Percentiles rank a stretch among this genome's conserved stretches.
Evolutionary conservation across 2,888 invertebrate genomes (phyloP).

Genomic region (Andrena minutula): DNA sequence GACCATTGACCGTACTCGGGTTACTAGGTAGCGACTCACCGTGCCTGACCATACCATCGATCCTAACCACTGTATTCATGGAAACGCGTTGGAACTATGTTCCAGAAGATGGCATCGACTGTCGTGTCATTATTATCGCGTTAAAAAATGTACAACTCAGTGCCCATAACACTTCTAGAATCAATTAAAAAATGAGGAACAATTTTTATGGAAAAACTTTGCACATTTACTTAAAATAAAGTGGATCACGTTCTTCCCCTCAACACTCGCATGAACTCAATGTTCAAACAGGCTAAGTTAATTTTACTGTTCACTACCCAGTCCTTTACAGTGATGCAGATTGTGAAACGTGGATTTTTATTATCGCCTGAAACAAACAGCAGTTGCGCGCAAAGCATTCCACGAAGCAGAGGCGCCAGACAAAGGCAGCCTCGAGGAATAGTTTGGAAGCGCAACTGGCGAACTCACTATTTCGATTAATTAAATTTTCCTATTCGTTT

Average conservation of each 20-base stretch:
- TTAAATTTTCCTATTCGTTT: constrained; percentile 39
- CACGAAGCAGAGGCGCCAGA: not conserved
- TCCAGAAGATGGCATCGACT: constrained; percentile 23
- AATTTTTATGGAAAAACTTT: not conserved
- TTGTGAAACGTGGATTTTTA: not conserved
- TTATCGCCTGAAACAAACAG: not conserved
- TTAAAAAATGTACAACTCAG: not conserved
- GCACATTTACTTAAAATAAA: not conserved
- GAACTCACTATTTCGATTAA: constrained; percentile 17
- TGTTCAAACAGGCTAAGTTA: constrained; percentile 4
- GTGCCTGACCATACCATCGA: constrained; percentile 31
- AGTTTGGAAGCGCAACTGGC: not conserved
- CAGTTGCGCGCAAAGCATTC: constrained; percentile 26
- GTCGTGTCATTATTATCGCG: not conserved
- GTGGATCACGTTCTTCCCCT: not conserved
- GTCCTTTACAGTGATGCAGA: constrained; percentile 10
- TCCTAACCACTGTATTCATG: constrained; percentile 23
- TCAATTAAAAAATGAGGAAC: too few species aligned
- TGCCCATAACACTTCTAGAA: not conserved
- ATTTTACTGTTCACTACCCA: not conserved
- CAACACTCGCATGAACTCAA: not conserved
- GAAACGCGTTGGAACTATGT: constrained; percentile 19
- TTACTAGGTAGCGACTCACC: constrained; percentile 1
- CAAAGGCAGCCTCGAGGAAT: not conserved
- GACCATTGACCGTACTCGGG: not conserved